phyloP scores from a whole-genome alignment of 2,113 vertebrate species.

The Crypturellus undulatus region DNA sequence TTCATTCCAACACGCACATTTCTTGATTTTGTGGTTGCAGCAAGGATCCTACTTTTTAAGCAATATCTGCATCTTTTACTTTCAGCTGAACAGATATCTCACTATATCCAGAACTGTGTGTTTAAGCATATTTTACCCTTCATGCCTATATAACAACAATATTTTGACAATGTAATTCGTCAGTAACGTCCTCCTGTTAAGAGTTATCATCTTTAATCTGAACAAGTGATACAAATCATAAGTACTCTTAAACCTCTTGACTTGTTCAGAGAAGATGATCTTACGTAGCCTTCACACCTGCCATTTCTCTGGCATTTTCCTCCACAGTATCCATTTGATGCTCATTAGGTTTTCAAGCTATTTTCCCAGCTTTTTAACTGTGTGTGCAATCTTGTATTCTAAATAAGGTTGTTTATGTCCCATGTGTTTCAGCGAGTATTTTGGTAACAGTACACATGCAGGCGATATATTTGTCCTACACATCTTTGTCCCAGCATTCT shows the following conservation, averaged over 20 bases:
- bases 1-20: slow-evolving; percentile 30
- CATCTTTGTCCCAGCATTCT: slow-evolving; percentile 75
- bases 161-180: slow-evolving; percentile 75
- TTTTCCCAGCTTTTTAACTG: slow-evolving; percentile 71
- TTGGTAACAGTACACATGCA: slow-evolving; percentile 76
- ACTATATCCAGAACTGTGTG: slow-evolving; percentile 73
- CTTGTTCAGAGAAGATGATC: slow-evolving; percentile 59
- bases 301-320: slow-evolving; percentile 62
- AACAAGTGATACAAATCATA: slow-evolving; percentile 74
- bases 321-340: slow-evolving; percentile 68
- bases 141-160: slow-evolving; percentile 76
- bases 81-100: slow-evolving; percentile 71
- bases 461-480: slow-evolving; percentile 75
- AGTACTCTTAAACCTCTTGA: slow-evolving; percentile 66
- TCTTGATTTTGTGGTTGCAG: background rate
- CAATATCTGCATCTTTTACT: slow-evolving; percentile 61
- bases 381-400: slow-evolving; percentile 74
- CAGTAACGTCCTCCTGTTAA: slow-evolving; percentile 73
- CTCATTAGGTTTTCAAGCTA: slow-evolving; percentile 68
- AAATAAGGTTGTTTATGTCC: slow-evolving; percentile 73
- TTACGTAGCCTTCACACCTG: slow-evolving; percentile 64
- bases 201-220: slow-evolving; percentile 73
- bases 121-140: slow-evolving; percentile 77
- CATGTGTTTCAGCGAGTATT: slow-evolving; percentile 74
- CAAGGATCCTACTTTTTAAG: slow-evolving; percentile 56